Base-by-base conservation (phyloP, 2,113 vertebrate species). In the Dasyornis broadbenti region DNA sequence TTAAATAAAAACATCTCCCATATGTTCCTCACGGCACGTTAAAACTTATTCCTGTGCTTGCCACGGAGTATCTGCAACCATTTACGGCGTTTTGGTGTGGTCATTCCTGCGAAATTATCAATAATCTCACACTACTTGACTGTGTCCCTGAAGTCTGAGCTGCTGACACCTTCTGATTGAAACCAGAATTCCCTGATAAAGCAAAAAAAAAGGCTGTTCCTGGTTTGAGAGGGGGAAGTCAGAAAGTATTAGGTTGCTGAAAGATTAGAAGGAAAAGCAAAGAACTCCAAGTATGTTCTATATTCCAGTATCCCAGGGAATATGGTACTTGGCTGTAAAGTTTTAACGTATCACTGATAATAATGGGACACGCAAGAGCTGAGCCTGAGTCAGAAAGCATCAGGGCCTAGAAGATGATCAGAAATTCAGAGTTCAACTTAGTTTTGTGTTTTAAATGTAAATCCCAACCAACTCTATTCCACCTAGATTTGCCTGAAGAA, bases 151-250 rank as follows among this genome's bases (percentile, higher is more conserved):
- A 92, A 78, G 82, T 44, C 94, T 40, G 80, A 97, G 95, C 83
- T 91, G 95, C 80, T 96, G 94, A 96, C 94, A 94, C 86, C 72
- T 85, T 71, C 66, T 94, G 95, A 94, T 78, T 90, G 96, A 91
- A 97, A 96, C 53, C 94, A 97, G 96, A 94, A 94, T 91, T 86
- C 90, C 82, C 76, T 4, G 1, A 54, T 65, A 60, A 81, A 90
- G 72, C n/a, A 76, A 72, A 75, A 77, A 72, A 75, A 72, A 65
- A 37, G 56, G 31, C 82, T 81, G 86, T 81, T 76, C 91, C 86
- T 40, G 2, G 49, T 66, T 83, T 81, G 56, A 75, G 82, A 73
- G 54, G 77, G 53, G 37, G n/a, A 96, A 92, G 78, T 84, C 70
- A 82, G 73, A 90, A 94, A 76, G 91, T 92, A 70, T 90, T 86